phyloP scores from a whole-genome alignment of 2,888 invertebrate genomes.

The Onthophagus sagittarius region DNA sequence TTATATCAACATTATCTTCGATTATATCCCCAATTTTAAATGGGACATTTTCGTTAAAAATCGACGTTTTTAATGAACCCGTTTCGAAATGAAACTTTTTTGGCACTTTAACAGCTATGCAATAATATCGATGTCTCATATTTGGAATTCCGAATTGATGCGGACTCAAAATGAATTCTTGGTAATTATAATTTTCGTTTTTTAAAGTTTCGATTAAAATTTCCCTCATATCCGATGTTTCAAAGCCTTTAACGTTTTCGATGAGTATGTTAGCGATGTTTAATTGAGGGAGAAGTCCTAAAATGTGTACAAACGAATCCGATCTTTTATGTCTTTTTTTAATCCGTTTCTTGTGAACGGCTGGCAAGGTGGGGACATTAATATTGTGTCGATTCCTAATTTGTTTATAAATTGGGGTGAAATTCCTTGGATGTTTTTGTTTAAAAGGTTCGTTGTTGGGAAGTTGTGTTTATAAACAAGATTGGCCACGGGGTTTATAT shows the following conservation, averaged over 20 bases:
- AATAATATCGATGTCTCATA: constrained; percentile 84
- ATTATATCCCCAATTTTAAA: constrained; percentile 47
- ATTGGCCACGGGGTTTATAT: constrained; percentile 84
- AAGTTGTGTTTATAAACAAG: constrained; percentile 77
- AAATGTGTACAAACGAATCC: constrained; percentile 72
- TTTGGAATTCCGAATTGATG: constrained; percentile 85
- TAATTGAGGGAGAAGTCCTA: constrained; percentile 64
- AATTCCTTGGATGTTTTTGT: constrained; percentile 77
- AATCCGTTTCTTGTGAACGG: constrained; percentile 91
- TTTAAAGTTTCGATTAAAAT: constrained; percentile 62
- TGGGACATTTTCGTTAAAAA: constrained; percentile 15
- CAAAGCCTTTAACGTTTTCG: constrained; percentile 97
- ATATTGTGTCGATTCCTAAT: constrained; percentile 66
- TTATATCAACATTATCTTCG: constrained; percentile 48
- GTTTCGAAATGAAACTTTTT: constrained; percentile 38
- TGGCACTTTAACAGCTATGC: constrained; percentile 67
- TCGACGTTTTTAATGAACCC: constrained; percentile 1
- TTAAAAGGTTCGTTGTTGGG: constrained; percentile 58
- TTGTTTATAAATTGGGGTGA: constrained; percentile 61
- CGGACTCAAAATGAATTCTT: constrained; percentile 87
- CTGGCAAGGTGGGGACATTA: constrained; percentile 98
- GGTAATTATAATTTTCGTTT: constrained; percentile 62
- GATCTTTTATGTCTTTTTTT: constrained; percentile 71
- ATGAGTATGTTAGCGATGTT: constrained; percentile 73
- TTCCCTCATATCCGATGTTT: constrained; percentile 71